Evolutionary conservation across 2,888 invertebrate genomes (phyloP), one percentile per base, ranked within the genome.

Genomic region (Morinoia aosen): DNA sequence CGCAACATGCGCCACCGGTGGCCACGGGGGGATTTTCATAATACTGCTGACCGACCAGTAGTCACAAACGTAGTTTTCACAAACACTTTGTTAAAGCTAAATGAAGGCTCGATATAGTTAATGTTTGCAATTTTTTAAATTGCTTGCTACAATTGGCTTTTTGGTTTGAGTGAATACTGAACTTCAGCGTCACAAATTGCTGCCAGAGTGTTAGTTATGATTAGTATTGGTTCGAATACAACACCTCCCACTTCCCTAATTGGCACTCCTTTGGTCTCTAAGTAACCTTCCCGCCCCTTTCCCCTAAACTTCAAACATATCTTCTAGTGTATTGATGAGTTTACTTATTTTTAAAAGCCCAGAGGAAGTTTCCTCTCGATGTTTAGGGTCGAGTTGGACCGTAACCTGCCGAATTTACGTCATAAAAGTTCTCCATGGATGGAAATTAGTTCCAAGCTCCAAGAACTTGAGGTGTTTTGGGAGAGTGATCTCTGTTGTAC

Each of bases 311-410:
- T 76, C 8, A 33, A 76, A 16, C 76, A 76, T 76, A 76, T 76
- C 33, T 33, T 33, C 10, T 12, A 33, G 25, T 76, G 76, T 76
- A 76, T 76, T 76, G 76, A 76, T 76, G 76, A 33, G 25, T 76
- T 76, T 12, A 8, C 76, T 76, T 76, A 76, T 76, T 76, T 76
- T 76, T 76, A 19, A 33, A 33, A 76, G 25, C 76, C 25, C 33
- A 10, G 33, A 76, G 76, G 25, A 76, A 33, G 76, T 76, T 76
- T 33, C 76, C 25, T 33, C 25, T 76, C 76, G 8, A 76, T 61
- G 76, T 76, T 76, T 76, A 76, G 76, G 76, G 76, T 76, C 76
- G 76, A 76, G 76, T 76, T 76, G 76, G 76, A 76, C 25, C 76
- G 76, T 76, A 76, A 76, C 76, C 76, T 76, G 33, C 76, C 76